phyloP scores from a whole-genome alignment of 2,113 vertebrate species.

The Passer montanus region DNA sequence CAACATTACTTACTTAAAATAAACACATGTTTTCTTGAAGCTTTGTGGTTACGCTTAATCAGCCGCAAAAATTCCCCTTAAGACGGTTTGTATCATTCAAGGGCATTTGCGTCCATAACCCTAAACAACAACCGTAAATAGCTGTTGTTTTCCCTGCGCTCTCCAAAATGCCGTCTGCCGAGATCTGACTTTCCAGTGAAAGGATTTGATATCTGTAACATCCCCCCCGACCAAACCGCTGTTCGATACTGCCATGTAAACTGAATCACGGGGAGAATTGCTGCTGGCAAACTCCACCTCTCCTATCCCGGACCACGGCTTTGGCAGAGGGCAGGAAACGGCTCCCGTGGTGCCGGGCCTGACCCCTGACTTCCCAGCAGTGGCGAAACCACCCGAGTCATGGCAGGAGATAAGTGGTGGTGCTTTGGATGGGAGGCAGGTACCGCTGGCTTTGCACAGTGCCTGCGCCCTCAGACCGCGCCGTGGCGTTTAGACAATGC shows the following conservation, averaged over 20 bases:
- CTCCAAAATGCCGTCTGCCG: not conserved
- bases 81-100: slow-evolving; percentile 59
- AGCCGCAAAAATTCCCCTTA: slow-evolving; percentile 70
- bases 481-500: fast-evolving
- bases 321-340: not conserved
- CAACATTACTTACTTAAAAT: slow-evolving; percentile 72
- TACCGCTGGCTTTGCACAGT: not conserved
- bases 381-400: not conserved
- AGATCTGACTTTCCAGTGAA: slow-evolving; percentile 6
- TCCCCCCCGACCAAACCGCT: not conserved
- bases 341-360: not conserved
- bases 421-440: not conserved
- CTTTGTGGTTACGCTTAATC: slow-evolving; percentile 62
- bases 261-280: fast-evolving
- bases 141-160: not conserved
- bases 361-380: slow-evolving; percentile 7
- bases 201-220: not conserved
- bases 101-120: slow-evolving; percentile 61
- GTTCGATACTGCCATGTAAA: not conserved
- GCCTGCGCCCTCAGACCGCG: not conserved
- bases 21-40: slow-evolving; percentile 71
- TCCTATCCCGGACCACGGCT: fast-evolving
- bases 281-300: not conserved
- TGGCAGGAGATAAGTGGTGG: not conserved
- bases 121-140: slow-evolving; percentile 33